Conservation (phyloP, 2,797 vertebrate genomes). For the Pteropus rufus region DNA sequence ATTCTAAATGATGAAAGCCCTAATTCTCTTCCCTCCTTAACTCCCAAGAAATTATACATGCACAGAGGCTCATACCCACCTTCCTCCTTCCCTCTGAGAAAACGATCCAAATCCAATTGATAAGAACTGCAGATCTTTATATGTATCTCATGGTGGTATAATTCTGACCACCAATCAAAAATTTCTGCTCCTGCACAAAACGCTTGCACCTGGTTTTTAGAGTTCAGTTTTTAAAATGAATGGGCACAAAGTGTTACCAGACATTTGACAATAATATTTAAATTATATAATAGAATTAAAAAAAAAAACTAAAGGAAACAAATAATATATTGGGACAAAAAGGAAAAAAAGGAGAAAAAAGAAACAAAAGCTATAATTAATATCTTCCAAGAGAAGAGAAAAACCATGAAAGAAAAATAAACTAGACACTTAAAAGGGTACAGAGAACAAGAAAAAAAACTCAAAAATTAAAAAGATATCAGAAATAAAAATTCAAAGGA, state of each 20-base stretch:
- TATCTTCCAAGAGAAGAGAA: neutral
- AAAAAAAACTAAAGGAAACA: constrained; percentile 40
- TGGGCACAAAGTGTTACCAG: neutral
- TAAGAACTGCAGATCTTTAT: neutral
- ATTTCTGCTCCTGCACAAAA: neutral
- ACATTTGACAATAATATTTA: neutral
- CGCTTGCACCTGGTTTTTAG: neutral
- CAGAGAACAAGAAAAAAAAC: neutral
- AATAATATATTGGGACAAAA: neutral
- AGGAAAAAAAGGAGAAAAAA: neutral
- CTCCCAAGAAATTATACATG: neutral
- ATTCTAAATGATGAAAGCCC: neutral
- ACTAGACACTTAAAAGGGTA: neutral
- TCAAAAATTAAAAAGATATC: neutral
- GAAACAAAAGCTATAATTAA: neutral
- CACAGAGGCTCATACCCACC: neutral
- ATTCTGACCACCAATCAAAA: neutral
- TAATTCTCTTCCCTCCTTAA: neutral
- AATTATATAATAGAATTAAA: neutral
- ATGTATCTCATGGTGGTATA: neutral
- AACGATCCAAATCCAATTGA: neutral
- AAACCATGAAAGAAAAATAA: neutral
- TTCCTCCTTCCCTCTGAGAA: neutral
- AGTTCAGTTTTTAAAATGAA: constrained; percentile 45
- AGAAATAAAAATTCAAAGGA: neutral